Percentiles rank a stretch among this genome's conserved stretches.
These are phyloP conservation scores for Diachasmimorpha longicaudata DNA, from an alignment of 1,140 invertebrate species.

Conservation along the genomic window DNA sequence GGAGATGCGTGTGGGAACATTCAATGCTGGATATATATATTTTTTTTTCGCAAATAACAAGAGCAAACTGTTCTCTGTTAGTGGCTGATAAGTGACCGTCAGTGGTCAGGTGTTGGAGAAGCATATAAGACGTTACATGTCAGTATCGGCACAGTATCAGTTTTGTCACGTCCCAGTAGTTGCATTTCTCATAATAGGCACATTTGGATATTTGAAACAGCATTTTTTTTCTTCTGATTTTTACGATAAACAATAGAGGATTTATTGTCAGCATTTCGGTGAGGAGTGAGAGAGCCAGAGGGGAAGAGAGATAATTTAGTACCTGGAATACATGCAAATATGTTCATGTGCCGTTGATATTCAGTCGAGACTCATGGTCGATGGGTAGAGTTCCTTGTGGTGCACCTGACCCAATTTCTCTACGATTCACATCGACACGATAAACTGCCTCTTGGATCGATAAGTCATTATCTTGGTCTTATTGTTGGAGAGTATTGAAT, in stretches of 20 bases:
- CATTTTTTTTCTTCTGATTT: neutral
- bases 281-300: neutral
- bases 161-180: constrained; percentile 17
- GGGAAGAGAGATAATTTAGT: neutral
- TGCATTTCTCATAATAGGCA: neutral
- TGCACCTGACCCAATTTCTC: constrained; percentile 11
- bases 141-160: constrained; percentile 26
- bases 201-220: neutral
- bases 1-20: neutral
- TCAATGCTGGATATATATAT: neutral
- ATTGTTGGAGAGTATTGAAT: neutral
- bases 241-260: neutral
- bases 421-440: constrained; percentile 1
- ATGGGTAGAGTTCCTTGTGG: neutral
- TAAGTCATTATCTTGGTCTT: neutral
- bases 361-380: neutral
- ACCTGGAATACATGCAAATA: neutral
- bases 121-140: constrained; percentile 39
- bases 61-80: constrained; percentile 44
- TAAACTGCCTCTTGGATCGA: constrained; percentile 2
- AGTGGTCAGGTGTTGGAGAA: constrained; percentile 34
- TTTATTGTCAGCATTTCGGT: neutral
- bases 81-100: constrained; percentile 44
- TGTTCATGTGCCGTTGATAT: neutral
- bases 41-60: constrained; percentile 42